These are phyloP conservation scores for Ephestia elutella DNA, from an alignment of 1,140 invertebrate genomes.

Conservation along the genomic window DNA sequence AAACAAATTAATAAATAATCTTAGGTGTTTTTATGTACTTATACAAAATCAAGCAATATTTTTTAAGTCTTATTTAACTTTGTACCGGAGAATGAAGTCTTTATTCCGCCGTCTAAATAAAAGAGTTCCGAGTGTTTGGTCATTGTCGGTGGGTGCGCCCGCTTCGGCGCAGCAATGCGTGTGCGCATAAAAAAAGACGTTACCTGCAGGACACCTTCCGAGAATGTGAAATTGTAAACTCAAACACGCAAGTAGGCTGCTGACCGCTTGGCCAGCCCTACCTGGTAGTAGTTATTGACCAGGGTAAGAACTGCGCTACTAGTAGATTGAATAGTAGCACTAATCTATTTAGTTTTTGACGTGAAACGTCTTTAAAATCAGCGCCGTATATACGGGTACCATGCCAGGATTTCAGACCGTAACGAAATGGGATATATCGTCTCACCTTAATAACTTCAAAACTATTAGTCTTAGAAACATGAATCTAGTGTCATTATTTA, in stretches of 20 bases:
- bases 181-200: constrained; percentile 35
- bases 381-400: too few relatives aligned
- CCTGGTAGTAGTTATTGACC: too few relatives aligned
- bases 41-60: neutral
- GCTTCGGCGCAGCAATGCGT: neutral
- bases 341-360: too few relatives aligned
- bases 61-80: neutral
- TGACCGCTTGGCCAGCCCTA: too few relatives aligned
- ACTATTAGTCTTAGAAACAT: too few relatives aligned
- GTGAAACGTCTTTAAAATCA: too few relatives aligned
- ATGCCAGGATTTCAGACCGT: too few relatives aligned
- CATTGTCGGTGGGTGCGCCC: constrained; percentile 1
- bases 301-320: neutral
- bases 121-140: neutral
- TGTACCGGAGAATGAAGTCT: neutral
- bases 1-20: neutral
- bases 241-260: constrained; percentile 51
- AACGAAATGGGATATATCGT: too few relatives aligned
- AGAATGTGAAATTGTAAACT: constrained; percentile 63
- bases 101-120: neutral
- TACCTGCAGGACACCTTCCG: constrained; percentile 53
- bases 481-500: too few relatives aligned
- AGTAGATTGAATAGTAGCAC: too few relatives aligned
- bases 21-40: neutral
- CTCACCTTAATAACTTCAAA: too few relatives aligned